phyloP scores from a whole-genome alignment of 2,797 vertebrate species.

The Sebastes matsubarae region DNA sequence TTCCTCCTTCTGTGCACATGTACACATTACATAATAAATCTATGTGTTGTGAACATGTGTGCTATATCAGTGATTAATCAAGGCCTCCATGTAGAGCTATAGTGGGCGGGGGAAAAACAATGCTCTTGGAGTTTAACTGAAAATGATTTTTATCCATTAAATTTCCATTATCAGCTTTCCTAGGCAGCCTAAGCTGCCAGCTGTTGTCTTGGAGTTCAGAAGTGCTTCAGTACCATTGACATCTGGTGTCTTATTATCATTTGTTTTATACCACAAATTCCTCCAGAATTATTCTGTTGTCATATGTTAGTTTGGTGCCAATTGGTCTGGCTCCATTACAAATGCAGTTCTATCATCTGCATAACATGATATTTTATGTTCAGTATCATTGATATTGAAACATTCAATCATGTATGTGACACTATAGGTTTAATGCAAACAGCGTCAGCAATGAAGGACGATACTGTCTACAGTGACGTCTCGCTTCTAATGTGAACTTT shows the following conservation, averaged over 20 bases:
- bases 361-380: neutral
- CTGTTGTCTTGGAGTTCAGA: too few species aligned
- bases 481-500: neutral
- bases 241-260: neutral
- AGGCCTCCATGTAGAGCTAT: neutral
- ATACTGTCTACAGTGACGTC: neutral
- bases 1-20: neutral
- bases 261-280: neutral
- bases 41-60: neutral
- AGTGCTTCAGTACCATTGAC: too few species aligned
- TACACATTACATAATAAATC: neutral
- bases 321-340: neutral
- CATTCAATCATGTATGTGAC: neutral
- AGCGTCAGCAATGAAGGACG: neutral
- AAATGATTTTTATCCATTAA: too few species aligned
- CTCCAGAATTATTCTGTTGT: neutral
- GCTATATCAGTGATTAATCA: neutral
- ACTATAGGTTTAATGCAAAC: neutral
- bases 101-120: neutral
- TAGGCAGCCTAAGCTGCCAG: too few species aligned
- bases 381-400: accelerated
- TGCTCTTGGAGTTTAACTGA: too few species aligned
- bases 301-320: neutral
- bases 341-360: neutral
- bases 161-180: too few species aligned